Evolutionary conservation across 2,113 vertebrate species (phyloP).

Genomic region (cat (Felis catus)): F.catus_Fca126_mat1.0 CM031419.1:164393001-164393500

Average conservation of each 20-base stretch:
- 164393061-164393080: too few species aligned
- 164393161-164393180: not conserved
- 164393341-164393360: not conserved
- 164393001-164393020: too few species aligned
- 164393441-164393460: constrained; percentile 26
- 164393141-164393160: not conserved
- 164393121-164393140: not conserved
- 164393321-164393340: not conserved
- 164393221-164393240: not conserved
- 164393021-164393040: too few species aligned
- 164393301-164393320: not conserved
- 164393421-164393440: not conserved
- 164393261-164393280: not conserved
- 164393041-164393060: too few species aligned
- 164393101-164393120: not conserved
- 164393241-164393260: not conserved
- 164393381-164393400: not conserved
- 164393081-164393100: not conserved
- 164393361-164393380: not conserved
- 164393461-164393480: not conserved
- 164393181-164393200: not conserved
- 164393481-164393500: not conserved
- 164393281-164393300: not conserved
- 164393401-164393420: not conserved
- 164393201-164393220: not conserved